Conservation (phyloP, 1,140 invertebrate genomes). For the Sitophilus oryzae region DNA sequence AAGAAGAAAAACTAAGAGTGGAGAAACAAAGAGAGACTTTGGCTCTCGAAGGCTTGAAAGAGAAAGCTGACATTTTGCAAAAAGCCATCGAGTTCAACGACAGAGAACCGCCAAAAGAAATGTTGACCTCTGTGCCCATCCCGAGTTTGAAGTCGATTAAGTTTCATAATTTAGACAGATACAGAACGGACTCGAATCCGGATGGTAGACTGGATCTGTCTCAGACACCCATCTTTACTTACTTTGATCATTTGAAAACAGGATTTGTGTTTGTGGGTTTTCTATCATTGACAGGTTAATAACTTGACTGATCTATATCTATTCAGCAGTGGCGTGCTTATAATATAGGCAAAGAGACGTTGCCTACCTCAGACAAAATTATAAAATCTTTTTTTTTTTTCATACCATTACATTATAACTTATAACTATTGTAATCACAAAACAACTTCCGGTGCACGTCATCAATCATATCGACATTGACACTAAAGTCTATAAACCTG, state of each 20-base stretch:
- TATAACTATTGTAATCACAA: no score
- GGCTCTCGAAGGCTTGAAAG: slow-evolving; percentile 61
- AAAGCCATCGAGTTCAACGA: slow-evolving; percentile 72
- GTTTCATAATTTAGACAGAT: slow-evolving; percentile 62
- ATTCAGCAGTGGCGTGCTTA: no score
- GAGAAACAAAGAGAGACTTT: slow-evolving; percentile 57
- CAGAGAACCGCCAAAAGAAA: slow-evolving; percentile 60
- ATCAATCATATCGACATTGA: no score
- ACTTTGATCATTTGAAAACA: slow-evolving; percentile 72
- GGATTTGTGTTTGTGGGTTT: slow-evolving; percentile 79
- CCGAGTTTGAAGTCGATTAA: slow-evolving; percentile 62
- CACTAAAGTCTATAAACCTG: no score
- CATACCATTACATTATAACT: no score
- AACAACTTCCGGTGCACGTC: no score
- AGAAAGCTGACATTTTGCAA: slow-evolving; percentile 56
- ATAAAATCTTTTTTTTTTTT: no score
- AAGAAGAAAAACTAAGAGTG: slow-evolving; percentile 62
- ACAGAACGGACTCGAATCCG: slow-evolving; percentile 49
- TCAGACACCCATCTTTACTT: slow-evolving; percentile 66
- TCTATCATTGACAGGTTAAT: not conserved
- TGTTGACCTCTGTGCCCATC: slow-evolving; percentile 63
- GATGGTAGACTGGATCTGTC: slow-evolving; percentile 57
- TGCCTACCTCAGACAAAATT: no score
- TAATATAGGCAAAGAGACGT: no score
- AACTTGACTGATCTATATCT: not conserved